These are phyloP conservation scores for Lutjanus campechanus DNA, from an alignment of 2,797 vertebrate species.

Conservation along the genomic window DNA sequence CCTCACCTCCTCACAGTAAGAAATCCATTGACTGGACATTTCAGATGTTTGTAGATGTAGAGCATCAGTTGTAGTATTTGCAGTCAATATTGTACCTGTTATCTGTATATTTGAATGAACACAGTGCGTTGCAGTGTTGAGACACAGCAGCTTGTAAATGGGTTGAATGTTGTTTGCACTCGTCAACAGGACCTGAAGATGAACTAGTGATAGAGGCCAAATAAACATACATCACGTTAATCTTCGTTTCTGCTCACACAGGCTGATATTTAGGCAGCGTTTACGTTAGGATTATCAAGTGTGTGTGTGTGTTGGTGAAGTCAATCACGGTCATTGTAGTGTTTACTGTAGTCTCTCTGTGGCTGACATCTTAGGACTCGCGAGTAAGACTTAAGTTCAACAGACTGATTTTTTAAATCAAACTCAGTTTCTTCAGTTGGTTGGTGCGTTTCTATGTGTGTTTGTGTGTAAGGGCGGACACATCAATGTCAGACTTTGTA, in stretches of 20 bases:
- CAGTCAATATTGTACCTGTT: constrained; percentile 65
- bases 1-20: constrained; percentile 31
- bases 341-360: constrained; percentile 75
- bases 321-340: constrained; percentile 75
- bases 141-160: constrained; percentile 60
- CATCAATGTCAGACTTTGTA: constrained; percentile 63
- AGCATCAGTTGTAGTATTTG: constrained; percentile 68
- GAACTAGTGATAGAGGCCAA: constrained; percentile 77
- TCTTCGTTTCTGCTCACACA: constrained; percentile 52
- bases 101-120: constrained; percentile 64
- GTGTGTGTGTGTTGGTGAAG: constrained; percentile 60
- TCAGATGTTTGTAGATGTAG: constrained; percentile 65
- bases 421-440: constrained; percentile 53
- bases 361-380: constrained; percentile 59
- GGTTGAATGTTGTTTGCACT: constrained; percentile 74
- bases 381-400: constrained; percentile 31
- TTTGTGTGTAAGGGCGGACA: constrained; percentile 60
- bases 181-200: constrained; percentile 62
- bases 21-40: constrained; percentile 39
- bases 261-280: constrained; percentile 55
- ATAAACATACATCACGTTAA: constrained; percentile 57
- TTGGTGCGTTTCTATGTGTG: constrained; percentile 59
- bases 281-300: constrained; percentile 62
- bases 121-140: constrained; percentile 52
- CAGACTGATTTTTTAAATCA: constrained; percentile 28